A percentile compares a stretch with the other conserved stretches of the same genome.
Evolutionary conservation across 1,140 invertebrate genomes (phyloP).

Genomic region (Drosophila leontia): DNA sequence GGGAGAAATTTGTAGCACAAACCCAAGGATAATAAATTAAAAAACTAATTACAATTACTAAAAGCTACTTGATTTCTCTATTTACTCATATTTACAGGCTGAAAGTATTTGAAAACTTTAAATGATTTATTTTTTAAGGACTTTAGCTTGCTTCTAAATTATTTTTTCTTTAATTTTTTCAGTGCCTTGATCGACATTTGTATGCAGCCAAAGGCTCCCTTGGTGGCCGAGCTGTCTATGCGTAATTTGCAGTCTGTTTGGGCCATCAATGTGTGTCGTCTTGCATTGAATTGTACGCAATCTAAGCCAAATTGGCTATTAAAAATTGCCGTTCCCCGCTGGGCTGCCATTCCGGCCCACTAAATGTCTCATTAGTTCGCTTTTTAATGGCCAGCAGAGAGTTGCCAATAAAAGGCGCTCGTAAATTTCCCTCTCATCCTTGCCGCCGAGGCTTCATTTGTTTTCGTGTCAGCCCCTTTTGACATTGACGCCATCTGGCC

Average conservation of each 20-base stretch:
- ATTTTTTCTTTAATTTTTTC: not conserved
- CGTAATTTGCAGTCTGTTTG: conserved; percentile 52
- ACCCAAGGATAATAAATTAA: not conserved
- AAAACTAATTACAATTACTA: too few relatives aligned
- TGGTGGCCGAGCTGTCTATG: conserved; percentile 16
- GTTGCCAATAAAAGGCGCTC: conserved; percentile 51
- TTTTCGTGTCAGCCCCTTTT: conserved; percentile 14
- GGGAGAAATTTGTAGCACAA: not conserved
- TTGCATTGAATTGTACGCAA: conserved; percentile 36
- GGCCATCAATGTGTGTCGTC: conserved; percentile 32
- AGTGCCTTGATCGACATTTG: conserved; percentile 52
- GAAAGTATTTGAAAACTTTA: not conserved
- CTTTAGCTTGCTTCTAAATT: not conserved
- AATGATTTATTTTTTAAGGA: too few relatives aligned
- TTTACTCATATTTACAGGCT: not conserved
- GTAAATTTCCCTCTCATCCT: conserved; percentile 48
- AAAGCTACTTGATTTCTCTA: accelerated
- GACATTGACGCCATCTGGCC: conserved; percentile 58
- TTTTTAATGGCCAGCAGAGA: conserved; percentile 54
- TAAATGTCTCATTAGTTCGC: conserved; percentile 66
- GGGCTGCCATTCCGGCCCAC: conserved; percentile 11
- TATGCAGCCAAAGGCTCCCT: conserved; percentile 52
- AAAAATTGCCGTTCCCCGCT: conserved; percentile 27
- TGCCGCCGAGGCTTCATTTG: conserved; percentile 33
- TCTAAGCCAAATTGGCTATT: conserved; percentile 61